Percentiles rank a stretch among this genome's conserved stretches.
Evolutionary conservation across 2,113 vertebrate species (phyloP).

Genomic region (Alethe diademata): DNA sequence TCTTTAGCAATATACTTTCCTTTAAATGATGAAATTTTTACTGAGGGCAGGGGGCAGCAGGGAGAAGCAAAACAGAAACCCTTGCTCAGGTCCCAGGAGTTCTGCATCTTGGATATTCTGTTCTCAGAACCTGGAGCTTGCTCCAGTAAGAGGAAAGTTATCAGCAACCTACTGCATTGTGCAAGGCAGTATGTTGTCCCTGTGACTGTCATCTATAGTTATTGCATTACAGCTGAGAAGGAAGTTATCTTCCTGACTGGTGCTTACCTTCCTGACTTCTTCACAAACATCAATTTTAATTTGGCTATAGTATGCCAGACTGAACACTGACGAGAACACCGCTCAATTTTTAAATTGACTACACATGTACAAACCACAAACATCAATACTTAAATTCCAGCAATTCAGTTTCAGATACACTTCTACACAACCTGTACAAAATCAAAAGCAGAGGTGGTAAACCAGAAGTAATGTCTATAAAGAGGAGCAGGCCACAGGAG

Average conservation of each 20-base stretch:
- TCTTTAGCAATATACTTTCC: background rate
- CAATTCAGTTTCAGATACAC: background rate
- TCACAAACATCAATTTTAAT: background rate
- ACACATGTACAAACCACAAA: background rate
- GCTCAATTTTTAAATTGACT: background rate
- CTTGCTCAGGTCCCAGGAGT: background rate
- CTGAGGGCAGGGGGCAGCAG: background rate
- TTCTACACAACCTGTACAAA: background rate
- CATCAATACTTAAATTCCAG: background rate
- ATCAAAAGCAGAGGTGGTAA: background rate
- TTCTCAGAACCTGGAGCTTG: background rate
- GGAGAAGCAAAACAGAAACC: background rate
- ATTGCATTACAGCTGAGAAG: background rate
- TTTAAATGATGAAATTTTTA: background rate
- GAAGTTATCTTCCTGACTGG: background rate
- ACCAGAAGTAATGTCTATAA: background rate
- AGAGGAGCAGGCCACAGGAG: background rate
- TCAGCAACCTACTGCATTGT: background rate
- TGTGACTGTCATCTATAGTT: background rate
- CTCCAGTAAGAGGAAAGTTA: background rate
- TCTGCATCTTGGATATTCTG: background rate
- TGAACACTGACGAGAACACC: background rate
- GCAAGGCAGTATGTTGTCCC: background rate
- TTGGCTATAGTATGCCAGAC: background rate
- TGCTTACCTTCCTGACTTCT: background rate